Evolutionary conservation across 2,113 vertebrate genomes (phyloP), one percentile per base, ranked within the genome.

Genomic region (Leptocoma aspasia): DNA sequence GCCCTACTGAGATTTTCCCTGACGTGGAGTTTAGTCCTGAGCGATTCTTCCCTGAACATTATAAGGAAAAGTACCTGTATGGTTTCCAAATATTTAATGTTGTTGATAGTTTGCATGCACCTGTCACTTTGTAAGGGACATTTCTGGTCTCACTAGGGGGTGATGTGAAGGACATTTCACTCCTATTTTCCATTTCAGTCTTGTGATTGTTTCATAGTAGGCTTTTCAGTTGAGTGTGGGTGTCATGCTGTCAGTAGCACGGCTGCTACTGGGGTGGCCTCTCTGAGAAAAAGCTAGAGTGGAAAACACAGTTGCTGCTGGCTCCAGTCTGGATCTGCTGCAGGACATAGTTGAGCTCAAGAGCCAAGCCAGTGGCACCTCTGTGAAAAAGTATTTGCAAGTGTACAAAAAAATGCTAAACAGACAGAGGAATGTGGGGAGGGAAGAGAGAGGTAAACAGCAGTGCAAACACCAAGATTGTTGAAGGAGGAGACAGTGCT

Each of bases 21-120:
- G 96, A 99, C 3, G 98, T 99, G 0, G 98, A 98, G 80, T 99
- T 99, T 96, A 97, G 89, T 19, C 98, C 99, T 3, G 99, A 99
- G 28, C 73, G 95, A 5, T 99, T 99, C 91, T 92, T 98, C 19
- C 97, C 97, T 0, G 98, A 99, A 90, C 99, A 99, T n/a, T 94
- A 77, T 0, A 89, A 79, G 11, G 98, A 98, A 63, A 97, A 98
- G 45, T 98, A 98, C 65, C 97, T 98, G 0, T 99, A 98, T 9
- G 96, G 98, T 2, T 99, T 73, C 28, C 15, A 87, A n/a, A 16
- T 79, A 37, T 7, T 52, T 57, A 42, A 26, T 10, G 4, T 28
- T 44, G 17, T 47, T 75, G 12, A 47, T 68, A 30, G n/a, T 53
- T 79, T 35, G 15, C 2, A 1, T 64, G 39, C n/a, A 47, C 33